A percentile compares a stretch with the other conserved stretches of the same genome.
Evolutionary conservation across 2,797 vertebrate species (phyloP).

Genomic region (Cottoperca gobio): DNA sequence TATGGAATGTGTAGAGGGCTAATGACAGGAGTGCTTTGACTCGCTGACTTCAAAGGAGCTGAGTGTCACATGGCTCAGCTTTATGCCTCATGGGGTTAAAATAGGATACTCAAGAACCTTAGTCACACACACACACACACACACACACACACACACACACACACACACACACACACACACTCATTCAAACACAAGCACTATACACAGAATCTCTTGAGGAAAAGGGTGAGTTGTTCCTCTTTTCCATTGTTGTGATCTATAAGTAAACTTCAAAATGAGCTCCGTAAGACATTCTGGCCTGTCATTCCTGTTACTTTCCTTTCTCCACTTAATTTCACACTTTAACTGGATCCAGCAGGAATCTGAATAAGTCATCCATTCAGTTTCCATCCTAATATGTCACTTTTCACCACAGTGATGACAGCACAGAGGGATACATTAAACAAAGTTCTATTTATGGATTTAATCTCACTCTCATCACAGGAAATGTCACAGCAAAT

Average conservation of each 20-base stretch:
- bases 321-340: slow-evolving; percentile 55
- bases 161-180: neutral
- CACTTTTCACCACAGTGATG: slow-evolving; percentile 10
- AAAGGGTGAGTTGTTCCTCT: neutral
- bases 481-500: slow-evolving; percentile 22
- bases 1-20: slow-evolving; percentile 27
- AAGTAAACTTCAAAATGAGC: slow-evolving; percentile 14
- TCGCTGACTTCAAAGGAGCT: slow-evolving; percentile 47
- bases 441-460: slow-evolving; percentile 34
- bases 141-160: neutral
- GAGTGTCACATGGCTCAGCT: slow-evolving; percentile 42
- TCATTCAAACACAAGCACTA: neutral
- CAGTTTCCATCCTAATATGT: slow-evolving; percentile 37
- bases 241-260: slow-evolving; percentile 6
- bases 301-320: neutral
- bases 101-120: neutral
- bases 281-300: neutral
- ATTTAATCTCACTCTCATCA: slow-evolving; percentile 33
- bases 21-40: slow-evolving; percentile 31
- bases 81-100: slow-evolving; percentile 21
- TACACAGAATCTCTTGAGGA: neutral
- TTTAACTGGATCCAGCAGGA: slow-evolving; percentile 44
- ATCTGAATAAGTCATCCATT: slow-evolving; percentile 33
- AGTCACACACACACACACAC: neutral
- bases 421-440: slow-evolving; percentile 8